Conservation (phyloP, 2,888 invertebrate genomes). For the Drosophila neotestacea region DNA sequence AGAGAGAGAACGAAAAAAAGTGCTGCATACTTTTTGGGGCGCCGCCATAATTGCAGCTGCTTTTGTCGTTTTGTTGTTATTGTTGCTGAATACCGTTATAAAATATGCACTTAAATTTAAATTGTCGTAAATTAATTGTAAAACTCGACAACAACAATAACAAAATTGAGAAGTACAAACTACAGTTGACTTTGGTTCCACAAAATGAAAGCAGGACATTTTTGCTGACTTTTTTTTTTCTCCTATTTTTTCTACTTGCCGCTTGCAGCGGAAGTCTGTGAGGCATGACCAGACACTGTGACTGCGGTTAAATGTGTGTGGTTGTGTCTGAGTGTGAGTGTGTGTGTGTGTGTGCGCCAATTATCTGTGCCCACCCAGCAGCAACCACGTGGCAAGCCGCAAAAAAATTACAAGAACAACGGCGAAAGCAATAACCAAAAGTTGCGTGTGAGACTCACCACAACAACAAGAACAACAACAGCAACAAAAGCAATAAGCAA, state of each 20-base stretch:
- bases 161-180: constrained; percentile 14
- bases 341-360: constrained; percentile 41
- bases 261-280: constrained; percentile 17
- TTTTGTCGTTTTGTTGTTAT: background rate
- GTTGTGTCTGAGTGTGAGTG: constrained; percentile 2
- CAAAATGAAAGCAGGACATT: constrained; percentile 14
- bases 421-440: constrained; percentile 45
- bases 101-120: constrained; percentile 70
- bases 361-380: constrained; percentile 57
- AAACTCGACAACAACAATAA: constrained; percentile 25
- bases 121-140: constrained; percentile 74
- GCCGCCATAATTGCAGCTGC: constrained; percentile 44
- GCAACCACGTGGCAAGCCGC: constrained; percentile 58
- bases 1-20: constrained; percentile 46
- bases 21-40: constrained; percentile 58
- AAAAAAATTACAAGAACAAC: constrained; percentile 28
- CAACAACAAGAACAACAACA: constrained; percentile 21
- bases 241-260: constrained; percentile 2
- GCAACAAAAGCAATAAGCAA: background rate
- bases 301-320: constrained; percentile 11
- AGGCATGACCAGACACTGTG: constrained; percentile 17
- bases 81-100: constrained; percentile 42
- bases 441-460: constrained; percentile 46
- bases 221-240: constrained; percentile 1
- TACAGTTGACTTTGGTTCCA: constrained; percentile 2